These are phyloP conservation scores for Agrochola macilenta DNA, from an alignment of 2,888 invertebrate genomes.

Conservation along the genomic window DNA sequence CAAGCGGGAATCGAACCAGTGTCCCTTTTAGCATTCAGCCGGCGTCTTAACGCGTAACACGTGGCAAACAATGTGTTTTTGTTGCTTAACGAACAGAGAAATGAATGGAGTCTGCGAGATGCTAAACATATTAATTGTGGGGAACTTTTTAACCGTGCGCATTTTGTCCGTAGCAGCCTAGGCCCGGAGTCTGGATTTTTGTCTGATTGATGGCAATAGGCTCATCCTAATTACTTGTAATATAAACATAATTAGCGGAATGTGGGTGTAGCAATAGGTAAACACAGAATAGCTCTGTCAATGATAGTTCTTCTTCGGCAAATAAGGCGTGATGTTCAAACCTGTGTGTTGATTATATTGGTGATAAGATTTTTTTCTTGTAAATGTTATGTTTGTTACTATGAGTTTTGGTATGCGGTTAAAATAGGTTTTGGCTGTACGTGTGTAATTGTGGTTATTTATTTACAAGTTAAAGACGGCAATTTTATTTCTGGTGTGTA, in stretches of 20 bases:
- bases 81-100: slow-evolving; percentile 75
- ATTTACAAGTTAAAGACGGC: too few relatives aligned
- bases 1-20: slow-evolving; percentile 77
- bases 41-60: slow-evolving; percentile 85
- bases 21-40: slow-evolving; percentile 84
- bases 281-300: too few relatives aligned
- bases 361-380: not conserved
- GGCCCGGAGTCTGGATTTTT: not conserved
- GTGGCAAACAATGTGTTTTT: slow-evolving; percentile 90
- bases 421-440: not conserved
- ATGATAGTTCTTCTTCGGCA: not conserved
- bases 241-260: not conserved
- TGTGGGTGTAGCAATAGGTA: not conserved
- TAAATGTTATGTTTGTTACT: not conserved
- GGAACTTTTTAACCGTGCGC: not conserved
- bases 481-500: not conserved
- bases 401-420: too few relatives aligned
- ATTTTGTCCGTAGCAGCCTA: not conserved
- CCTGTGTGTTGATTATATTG: not conserved
- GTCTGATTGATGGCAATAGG: not conserved
- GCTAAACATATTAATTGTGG: not conserved
- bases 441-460: not conserved
- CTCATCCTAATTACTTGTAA: not conserved
- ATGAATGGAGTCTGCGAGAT: slow-evolving; percentile 67
- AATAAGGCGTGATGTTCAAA: not conserved